These are phyloP conservation scores for Gobio occitaniae DNA, from an alignment of 2,797 vertebrate species.

Conservation along the genomic window DNA sequence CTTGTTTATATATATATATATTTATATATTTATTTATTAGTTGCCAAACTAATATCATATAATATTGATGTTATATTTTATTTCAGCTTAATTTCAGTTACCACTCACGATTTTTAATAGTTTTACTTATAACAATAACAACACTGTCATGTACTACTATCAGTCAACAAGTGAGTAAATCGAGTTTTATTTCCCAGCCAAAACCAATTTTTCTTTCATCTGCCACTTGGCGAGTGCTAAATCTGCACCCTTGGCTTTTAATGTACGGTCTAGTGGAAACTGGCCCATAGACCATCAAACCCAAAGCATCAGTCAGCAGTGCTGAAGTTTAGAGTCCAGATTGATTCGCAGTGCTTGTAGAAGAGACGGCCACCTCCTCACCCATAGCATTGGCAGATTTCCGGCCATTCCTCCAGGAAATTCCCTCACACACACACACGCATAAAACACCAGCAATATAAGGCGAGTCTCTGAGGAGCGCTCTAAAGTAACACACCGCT, in stretches of 20 bases:
- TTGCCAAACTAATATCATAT: background rate
- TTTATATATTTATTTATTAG: background rate
- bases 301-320: background rate
- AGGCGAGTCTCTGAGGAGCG: background rate
- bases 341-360: conserved; percentile 2
- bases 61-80: background rate
- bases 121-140: background rate
- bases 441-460: conserved; percentile 25
- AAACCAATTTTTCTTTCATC: too few relatives aligned
- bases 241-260: background rate
- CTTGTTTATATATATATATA: too few relatives aligned
- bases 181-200: background rate
- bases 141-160: background rate
- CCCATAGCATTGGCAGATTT: conserved; percentile 12
- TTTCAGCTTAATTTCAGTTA: background rate
- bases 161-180: background rate
- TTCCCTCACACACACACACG: background rate
- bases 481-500: conserved; percentile 11
- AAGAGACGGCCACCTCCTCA: background rate
- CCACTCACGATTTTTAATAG: background rate
- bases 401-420: conserved; percentile 10
- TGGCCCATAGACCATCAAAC: background rate
- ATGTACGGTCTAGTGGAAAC: background rate
- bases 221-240: background rate
- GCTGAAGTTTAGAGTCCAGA: background rate